Percentiles rank a stretch among this genome's conserved stretches.
These are phyloP conservation scores for Rhombomys opimus DNA, from an alignment of 2,113 vertebrate genomes.

Conservation along the genomic window DNA sequence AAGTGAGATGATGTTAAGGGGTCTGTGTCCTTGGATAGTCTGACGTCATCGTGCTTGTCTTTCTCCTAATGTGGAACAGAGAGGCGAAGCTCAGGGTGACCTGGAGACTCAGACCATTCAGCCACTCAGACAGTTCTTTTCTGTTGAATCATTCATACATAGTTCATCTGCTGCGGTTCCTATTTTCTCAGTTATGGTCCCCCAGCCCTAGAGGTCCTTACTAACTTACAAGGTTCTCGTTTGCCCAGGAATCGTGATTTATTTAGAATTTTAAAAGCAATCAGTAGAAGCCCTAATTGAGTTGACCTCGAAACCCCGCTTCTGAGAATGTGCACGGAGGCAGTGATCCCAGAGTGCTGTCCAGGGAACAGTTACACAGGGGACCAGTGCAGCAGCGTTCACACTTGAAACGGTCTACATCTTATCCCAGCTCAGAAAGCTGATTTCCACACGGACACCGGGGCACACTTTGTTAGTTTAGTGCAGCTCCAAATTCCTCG, in stretches of 20 bases:
- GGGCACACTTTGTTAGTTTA: not conserved
- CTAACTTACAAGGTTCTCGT: constrained; percentile 1
- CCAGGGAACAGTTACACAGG: not conserved
- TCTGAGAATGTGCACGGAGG: not conserved
- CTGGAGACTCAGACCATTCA: not conserved
- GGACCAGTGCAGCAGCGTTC: no score
- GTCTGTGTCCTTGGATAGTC: not conserved
- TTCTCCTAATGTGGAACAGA: not conserved
- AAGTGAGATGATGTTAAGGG: not conserved
- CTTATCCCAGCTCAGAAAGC: not conserved
- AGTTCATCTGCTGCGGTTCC: not conserved
- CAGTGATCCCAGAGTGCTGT: not conserved
- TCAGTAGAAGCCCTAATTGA: not conserved
- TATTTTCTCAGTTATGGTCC: not conserved
- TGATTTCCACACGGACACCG: not conserved
- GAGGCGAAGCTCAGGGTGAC: not conserved
- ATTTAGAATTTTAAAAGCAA: not conserved
- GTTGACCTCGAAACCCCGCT: not conserved
- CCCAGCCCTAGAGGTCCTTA: not conserved
- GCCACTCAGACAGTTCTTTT: not conserved
- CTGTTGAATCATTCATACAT: no score
- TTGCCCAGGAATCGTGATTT: not conserved
- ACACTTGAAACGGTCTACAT: not conserved
- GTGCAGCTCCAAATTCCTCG: not conserved
- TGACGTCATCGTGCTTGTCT: not conserved